Conservation (phyloP, 2,113 vertebrate species). For the Chinchilla lanigera region DNA sequence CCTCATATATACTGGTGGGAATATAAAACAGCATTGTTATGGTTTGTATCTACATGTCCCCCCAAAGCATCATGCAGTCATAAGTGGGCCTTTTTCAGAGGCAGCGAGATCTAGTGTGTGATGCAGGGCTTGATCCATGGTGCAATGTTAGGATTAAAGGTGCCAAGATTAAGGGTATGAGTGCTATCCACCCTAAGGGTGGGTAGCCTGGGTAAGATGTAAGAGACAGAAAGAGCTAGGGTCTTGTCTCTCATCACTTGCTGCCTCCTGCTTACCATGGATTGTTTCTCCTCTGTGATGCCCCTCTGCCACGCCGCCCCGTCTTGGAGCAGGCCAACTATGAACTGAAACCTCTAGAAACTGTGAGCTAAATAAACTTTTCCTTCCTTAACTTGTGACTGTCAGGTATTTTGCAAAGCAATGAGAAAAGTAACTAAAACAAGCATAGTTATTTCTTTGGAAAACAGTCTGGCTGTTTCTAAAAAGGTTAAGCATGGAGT, state of each 20-base stretch:
- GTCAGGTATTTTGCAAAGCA: background rate
- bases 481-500: constrained; percentile 14
- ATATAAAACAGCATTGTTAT: background rate
- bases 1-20: background rate
- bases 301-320: background rate
- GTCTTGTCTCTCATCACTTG: background rate
- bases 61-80: background rate
- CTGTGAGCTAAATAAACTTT: background rate
- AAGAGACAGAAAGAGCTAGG: background rate
- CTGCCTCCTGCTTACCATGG: background rate
- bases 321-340: background rate
- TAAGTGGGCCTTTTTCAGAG: background rate
- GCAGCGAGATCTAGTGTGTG: background rate
- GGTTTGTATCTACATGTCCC: background rate
- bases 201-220: background rate
- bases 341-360: background rate
- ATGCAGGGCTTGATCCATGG: background rate
- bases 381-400: background rate
- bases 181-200: background rate
- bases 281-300: background rate
- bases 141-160: background rate
- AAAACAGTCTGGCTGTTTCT: constrained; percentile 11
- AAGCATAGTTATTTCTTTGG: background rate
- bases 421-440: background rate
- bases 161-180: background rate